Conservation (phyloP, 2,888 invertebrate species). For the Mayetiola destructor region DNA sequence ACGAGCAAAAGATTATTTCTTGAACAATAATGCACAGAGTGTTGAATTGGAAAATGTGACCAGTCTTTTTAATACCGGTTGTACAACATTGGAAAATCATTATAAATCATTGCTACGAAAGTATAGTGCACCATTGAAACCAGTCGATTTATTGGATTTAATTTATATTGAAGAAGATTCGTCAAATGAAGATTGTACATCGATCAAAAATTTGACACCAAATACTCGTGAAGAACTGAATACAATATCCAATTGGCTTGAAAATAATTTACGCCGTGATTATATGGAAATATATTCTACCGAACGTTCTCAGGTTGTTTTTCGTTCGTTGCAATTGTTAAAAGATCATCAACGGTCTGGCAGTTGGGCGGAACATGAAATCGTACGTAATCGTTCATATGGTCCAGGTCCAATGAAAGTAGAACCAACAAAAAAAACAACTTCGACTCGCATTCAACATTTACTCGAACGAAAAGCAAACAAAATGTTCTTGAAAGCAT, state of each 20-base stretch:
- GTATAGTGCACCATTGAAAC: constrained; percentile 72
- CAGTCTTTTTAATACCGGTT: constrained; percentile 58
- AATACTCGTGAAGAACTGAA: constrained; percentile 55
- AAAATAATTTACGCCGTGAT: constrained; percentile 56
- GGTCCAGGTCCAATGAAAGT: constrained; percentile 38
- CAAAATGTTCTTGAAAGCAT: constrained; percentile 67
- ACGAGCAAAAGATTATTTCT: constrained; percentile 80
- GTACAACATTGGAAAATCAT: constrained; percentile 71
- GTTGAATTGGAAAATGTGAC: constrained; percentile 89
- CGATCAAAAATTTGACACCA: constrained; percentile 54
- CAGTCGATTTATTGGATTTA: constrained; percentile 76
- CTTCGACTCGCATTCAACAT: constrained; percentile 69
- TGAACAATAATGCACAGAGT: constrained; percentile 82
- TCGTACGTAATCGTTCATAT: constrained; percentile 23
- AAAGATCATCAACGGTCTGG: constrained; percentile 66
- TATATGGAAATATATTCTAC: constrained; percentile 61
- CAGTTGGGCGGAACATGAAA: constrained; percentile 61
- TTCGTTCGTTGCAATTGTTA: constrained; percentile 57
- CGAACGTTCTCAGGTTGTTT: constrained; percentile 60
- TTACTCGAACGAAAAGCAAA: constrained; percentile 70
- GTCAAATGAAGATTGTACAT: constrained; percentile 42
- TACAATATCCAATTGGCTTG: constrained; percentile 74
- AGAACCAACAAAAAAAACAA: constrained; percentile 57
- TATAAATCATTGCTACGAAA: constrained; percentile 74
- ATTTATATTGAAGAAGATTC: constrained; percentile 74